Evolutionary conservation across 2,113 vertebrate genomes (phyloP).

Genomic region (Malurus elegans): DNA sequence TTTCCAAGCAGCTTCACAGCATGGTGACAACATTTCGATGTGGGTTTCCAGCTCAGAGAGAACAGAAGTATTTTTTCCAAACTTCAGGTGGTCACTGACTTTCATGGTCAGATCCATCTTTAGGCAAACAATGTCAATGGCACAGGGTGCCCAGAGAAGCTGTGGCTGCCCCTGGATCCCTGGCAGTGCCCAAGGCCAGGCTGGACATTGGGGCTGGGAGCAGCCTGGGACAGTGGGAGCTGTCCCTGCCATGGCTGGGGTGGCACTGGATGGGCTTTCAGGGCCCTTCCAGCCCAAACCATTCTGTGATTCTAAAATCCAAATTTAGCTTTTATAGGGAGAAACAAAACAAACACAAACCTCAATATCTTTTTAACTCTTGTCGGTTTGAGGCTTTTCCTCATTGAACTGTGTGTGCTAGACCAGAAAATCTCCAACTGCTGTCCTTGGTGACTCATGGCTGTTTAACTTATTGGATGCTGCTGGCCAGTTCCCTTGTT

Average conservation of each 20-base stretch:
- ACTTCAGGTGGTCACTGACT: background rate
- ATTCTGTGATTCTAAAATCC: background rate
- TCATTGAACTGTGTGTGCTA: background rate
- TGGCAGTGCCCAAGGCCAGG: background rate
- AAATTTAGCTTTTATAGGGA: background rate
- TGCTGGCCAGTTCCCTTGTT: background rate
- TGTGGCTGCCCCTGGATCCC: background rate
- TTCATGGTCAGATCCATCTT: background rate
- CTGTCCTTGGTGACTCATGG: background rate
- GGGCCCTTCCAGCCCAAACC: background rate
- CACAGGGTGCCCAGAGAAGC: background rate
- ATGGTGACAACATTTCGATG: background rate
- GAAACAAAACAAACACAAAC: background rate
- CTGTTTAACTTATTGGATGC: background rate
- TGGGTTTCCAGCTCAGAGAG: background rate
- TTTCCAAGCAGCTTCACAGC: background rate
- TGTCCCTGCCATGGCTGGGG: background rate
- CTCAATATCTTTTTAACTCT: background rate
- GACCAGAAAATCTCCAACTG: background rate
- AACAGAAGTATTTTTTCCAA: background rate
- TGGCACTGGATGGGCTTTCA: fast-evolving
- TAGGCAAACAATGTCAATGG: background rate
- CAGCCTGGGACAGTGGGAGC: background rate
- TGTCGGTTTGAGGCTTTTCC: background rate
- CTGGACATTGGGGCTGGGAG: fast-evolving